phyloP scores from a whole-genome alignment of 1,140 invertebrate species.

The Drosophila simulans region DNA sequence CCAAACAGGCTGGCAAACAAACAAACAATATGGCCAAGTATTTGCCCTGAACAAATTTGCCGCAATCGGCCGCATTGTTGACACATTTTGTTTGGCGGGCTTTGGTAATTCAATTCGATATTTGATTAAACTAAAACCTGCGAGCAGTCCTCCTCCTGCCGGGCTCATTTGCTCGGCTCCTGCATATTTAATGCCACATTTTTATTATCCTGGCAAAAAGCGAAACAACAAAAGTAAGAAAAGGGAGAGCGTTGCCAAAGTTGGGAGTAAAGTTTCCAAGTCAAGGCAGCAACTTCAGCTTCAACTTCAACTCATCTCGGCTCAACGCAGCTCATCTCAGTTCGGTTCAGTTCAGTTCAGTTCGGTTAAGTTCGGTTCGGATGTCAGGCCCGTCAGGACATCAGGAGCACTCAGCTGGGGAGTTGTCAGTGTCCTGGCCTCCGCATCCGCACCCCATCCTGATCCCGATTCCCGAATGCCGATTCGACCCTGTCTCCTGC shows the following conservation, averaged over 20 bases:
- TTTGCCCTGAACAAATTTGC: constrained; percentile 44
- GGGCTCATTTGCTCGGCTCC: constrained; percentile 65
- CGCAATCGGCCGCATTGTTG: constrained; percentile 46
- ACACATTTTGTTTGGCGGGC: constrained; percentile 47
- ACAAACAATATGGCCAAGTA: constrained; percentile 41
- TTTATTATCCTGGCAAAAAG: constrained; percentile 59
- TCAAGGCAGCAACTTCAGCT: constrained; percentile 44
- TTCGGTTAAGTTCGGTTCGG: constrained; percentile 69
- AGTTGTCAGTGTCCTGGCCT: constrained; percentile 67
- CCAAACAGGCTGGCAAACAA: constrained; percentile 28
- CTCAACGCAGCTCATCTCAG: constrained; percentile 14
- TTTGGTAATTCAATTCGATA: constrained; percentile 73
- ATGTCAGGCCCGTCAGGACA: constrained; percentile 74
- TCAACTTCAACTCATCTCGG: constrained; percentile 47
- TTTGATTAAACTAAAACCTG: constrained; percentile 70
- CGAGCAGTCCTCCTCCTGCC: constrained; percentile 10
- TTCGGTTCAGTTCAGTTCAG: constrained; percentile 32
- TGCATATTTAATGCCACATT: constrained; percentile 80
- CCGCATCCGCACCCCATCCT: constrained; percentile 1
- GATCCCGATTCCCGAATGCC: constrained; percentile 5
- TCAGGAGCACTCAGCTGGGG: constrained; percentile 69
- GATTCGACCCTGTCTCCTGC: constrained; percentile 35
- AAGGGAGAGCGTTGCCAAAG: constrained; percentile 45
- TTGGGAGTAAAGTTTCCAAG: constrained; percentile 75
- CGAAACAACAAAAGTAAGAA: constrained; percentile 3